phyloP scores from a whole-genome alignment of 2,113 vertebrate species.

The Micronisus gabar region DNA sequence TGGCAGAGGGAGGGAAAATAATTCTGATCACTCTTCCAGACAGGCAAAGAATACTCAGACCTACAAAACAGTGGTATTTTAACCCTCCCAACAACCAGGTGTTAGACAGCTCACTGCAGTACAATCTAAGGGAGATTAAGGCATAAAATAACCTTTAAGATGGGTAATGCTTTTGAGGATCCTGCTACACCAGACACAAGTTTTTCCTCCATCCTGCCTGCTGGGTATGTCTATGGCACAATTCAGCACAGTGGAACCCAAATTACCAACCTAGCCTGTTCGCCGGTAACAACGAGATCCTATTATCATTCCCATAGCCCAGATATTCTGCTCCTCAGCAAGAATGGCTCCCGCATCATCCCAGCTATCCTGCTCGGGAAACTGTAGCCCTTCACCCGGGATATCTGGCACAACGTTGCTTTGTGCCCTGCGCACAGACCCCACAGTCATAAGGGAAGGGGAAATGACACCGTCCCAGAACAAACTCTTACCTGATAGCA shows the following conservation, averaged over 20 bases:
- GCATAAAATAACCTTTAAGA: not conserved
- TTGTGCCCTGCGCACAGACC: not conserved
- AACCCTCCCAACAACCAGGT: not conserved
- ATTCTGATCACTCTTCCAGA: not conserved
- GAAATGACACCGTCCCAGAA: fast-evolving
- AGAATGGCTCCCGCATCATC: fast-evolving
- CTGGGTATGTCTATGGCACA: not conserved
- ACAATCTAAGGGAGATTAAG: not conserved
- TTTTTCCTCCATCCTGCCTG: not conserved
- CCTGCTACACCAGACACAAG: not conserved
- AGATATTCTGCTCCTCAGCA: not conserved
- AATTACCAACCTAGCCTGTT: not conserved
- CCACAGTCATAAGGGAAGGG: not conserved
- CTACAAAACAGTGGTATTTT: not conserved
- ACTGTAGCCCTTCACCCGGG: not conserved
- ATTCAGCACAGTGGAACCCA: not conserved
- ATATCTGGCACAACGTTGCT: not conserved
- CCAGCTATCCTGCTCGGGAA: not conserved
- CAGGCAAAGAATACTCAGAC: not conserved
- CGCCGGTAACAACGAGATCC: not conserved
- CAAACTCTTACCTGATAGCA: not conserved
- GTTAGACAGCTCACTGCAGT: not conserved
- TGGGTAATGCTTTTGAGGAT: not conserved
- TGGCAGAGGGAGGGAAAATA: not conserved
- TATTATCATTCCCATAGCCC: not conserved